A percentile compares a stretch with the other conserved stretches of the same genome.
These are phyloP conservation scores for Tolypeutes matacus DNA, from an alignment of 2,797 vertebrate genomes.

Conservation along the genomic window DNA sequence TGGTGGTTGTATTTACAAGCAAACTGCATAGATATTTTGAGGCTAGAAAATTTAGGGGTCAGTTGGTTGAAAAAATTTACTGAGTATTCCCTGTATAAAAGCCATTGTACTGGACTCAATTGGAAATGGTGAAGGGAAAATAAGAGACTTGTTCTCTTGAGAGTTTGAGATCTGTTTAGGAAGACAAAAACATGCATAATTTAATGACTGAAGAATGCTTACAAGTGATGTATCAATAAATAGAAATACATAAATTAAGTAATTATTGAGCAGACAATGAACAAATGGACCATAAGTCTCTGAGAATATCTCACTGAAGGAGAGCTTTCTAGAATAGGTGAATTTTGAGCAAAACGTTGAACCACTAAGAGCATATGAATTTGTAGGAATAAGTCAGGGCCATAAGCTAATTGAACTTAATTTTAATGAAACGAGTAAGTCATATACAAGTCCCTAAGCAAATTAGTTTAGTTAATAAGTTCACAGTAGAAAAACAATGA, in stretches of 20 bases:
- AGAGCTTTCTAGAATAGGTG: neutral
- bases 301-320: neutral
- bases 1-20: neutral
- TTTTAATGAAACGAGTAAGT: neutral
- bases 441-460: neutral
- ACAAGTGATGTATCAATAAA: neutral
- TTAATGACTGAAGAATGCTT: neutral
- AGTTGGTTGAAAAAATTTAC: neutral
- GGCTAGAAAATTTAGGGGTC: neutral
- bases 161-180: conserved; percentile 7
- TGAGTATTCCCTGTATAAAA: neutral
- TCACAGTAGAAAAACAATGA: neutral
- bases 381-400: neutral
- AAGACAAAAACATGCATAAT: neutral
- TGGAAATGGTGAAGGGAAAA: neutral
- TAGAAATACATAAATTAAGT: neutral
- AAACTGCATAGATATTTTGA: neutral
- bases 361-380: neutral
- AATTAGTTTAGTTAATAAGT: neutral
- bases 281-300: neutral
- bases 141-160: neutral
- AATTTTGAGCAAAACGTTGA: neutral
- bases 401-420: neutral
- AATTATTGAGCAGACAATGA: neutral
- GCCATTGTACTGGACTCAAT: neutral